Evolutionary conservation across 2,797 vertebrate species (phyloP).

Genomic region (Hephaestus fuliginosus): DNA sequence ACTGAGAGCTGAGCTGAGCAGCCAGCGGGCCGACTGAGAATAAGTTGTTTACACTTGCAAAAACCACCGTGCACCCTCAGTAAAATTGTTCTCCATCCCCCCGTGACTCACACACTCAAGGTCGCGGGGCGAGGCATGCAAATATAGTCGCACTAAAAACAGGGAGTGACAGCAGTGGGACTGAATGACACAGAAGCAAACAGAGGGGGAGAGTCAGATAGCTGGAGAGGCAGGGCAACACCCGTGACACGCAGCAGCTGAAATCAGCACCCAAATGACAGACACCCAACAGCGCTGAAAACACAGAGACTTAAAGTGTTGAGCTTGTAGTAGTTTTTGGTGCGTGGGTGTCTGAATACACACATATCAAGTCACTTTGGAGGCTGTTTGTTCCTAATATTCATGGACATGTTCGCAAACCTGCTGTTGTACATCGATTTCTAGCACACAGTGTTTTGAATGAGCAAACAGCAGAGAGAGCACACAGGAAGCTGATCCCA

Average conservation of each 20-base stretch:
- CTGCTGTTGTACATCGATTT: slow-evolving; percentile 28
- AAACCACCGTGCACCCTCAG: slow-evolving; percentile 46
- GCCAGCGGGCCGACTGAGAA: slow-evolving; percentile 69
- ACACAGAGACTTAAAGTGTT: slow-evolving; percentile 9
- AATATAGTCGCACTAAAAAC: slow-evolving; percentile 50
- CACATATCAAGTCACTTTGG: background rate
- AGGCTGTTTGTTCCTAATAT: slow-evolving; percentile 30
- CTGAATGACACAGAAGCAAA: slow-evolving; percentile 27
- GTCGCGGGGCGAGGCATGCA: slow-evolving; percentile 59
- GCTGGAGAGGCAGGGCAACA: slow-evolving; percentile 30
- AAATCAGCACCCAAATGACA: slow-evolving; percentile 50
- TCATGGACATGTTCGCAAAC: slow-evolving; percentile 31
- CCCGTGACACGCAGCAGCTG: slow-evolving; percentile 39
- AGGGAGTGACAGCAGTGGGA: slow-evolving; percentile 52
- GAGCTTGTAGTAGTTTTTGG: slow-evolving; percentile 7
- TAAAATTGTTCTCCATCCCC: slow-evolving; percentile 54
- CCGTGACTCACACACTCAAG: slow-evolving; percentile 59
- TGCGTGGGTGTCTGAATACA: slow-evolving; percentile 17
- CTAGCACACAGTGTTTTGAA: slow-evolving; percentile 4
- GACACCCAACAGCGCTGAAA: slow-evolving; percentile 19
- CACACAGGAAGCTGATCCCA: background rate
- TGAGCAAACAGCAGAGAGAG: background rate
- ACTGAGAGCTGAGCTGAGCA: slow-evolving; percentile 71
- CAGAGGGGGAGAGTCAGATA: background rate
- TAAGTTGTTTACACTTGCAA: slow-evolving; percentile 77